Percentiles rank a stretch among this genome's conserved stretches.
phyloP scores from a whole-genome alignment of 2,797 vertebrate species.

The Heteromormyrus szaboi region DNA sequence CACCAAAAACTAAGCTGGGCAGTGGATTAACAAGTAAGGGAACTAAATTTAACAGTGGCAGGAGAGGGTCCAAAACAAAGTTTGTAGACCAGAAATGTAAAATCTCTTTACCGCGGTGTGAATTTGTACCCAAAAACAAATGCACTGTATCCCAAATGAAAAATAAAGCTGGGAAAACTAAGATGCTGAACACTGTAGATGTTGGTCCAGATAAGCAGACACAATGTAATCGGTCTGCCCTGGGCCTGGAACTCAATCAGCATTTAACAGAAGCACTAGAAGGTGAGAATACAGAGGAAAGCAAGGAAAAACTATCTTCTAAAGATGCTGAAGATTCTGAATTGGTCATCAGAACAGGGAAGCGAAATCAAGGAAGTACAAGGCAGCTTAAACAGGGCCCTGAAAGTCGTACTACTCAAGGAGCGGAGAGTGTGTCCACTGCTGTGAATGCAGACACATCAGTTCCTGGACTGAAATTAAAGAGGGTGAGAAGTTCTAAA shows the following conservation, averaged over 20 bases:
- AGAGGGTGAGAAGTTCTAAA: constrained; percentile 22
- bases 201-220: constrained; percentile 28
- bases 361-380: neutral
- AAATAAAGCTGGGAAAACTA: neutral
- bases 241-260: neutral
- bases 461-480: constrained; percentile 21
- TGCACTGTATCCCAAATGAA: neutral
- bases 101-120: neutral
- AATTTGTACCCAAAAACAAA: neutral
- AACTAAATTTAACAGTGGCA: neutral
- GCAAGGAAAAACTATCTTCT: constrained; percentile 22
- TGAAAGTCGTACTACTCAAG: neutral
- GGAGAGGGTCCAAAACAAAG: neutral
- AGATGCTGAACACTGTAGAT: neutral
- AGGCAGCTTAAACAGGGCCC: neutral
- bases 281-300: constrained; percentile 1
- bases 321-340: constrained; percentile 16
- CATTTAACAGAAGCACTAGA: neutral
- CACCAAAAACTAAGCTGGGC: constrained; percentile 28
- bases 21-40: neutral
- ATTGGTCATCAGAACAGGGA: constrained; percentile 3
- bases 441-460: neutral
- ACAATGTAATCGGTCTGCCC: neutral
- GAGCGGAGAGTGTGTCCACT: neutral
- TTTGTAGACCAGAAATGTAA: neutral